Conservation (phyloP, 2,797 vertebrate genomes). For the Pyrocephalus nanus region DNA sequence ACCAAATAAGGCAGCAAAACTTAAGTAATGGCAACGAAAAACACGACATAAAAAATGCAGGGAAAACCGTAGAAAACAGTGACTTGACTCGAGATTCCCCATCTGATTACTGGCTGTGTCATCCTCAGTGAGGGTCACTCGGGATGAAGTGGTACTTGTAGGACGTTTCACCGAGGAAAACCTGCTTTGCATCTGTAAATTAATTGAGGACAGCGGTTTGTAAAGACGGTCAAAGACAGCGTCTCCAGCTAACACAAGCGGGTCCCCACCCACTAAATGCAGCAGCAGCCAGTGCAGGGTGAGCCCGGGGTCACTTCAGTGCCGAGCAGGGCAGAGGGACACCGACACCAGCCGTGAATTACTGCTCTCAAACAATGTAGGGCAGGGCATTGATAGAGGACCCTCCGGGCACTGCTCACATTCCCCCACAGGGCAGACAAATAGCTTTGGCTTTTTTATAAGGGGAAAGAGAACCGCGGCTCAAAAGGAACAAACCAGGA, state of each 20-base stretch:
- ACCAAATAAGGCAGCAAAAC: neutral
- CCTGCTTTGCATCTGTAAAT: neutral
- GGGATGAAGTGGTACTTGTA: neutral
- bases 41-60: neutral
- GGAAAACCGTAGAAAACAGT: neutral
- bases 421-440: neutral
- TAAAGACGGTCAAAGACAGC: neutral
- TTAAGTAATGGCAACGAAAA: neutral
- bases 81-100: no score
- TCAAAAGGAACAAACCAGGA: neutral
- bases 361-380: neutral
- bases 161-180: neutral
- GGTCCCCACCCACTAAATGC: neutral
- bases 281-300: neutral
- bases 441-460: neutral
- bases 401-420: neutral
- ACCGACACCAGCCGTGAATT: neutral
- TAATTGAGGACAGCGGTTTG: neutral
- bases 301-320: fast-evolving
- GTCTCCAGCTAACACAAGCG: neutral
- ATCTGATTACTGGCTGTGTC: neutral
- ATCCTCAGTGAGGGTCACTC: neutral
- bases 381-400: neutral
- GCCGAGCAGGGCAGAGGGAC: neutral
- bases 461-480: neutral